Percentiles rank a stretch among this genome's conserved stretches.
phyloP scores from a whole-genome alignment of 2,797 vertebrate genomes.

The Pseudopleuronectes americanus region DNA sequence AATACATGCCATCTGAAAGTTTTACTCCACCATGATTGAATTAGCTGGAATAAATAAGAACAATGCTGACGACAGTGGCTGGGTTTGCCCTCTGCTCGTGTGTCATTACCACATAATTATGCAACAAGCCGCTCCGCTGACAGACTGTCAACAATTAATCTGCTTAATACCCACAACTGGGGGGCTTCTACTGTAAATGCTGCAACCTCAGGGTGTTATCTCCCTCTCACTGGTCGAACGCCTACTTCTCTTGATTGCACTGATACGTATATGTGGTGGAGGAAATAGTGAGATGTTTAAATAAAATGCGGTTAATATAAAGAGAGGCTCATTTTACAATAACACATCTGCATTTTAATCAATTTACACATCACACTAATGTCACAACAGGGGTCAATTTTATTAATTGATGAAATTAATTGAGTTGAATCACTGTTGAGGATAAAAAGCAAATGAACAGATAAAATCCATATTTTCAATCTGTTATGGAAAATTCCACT shows the following conservation, averaged over 20 bases:
- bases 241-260: slow-evolving; percentile 16
- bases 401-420: background rate
- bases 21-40: slow-evolving; percentile 23
- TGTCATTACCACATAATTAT: slow-evolving; percentile 56
- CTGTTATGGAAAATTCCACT: too few species aligned
- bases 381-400: background rate
- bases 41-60: slow-evolving; percentile 35
- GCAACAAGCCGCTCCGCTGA: slow-evolving; percentile 46
- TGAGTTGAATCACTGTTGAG: too few species aligned
- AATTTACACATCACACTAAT: too few species aligned
- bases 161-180: slow-evolving; percentile 61
- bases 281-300: background rate
- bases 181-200: slow-evolving; percentile 30
- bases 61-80: slow-evolving; percentile 13
- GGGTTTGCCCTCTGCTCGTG: slow-evolving; percentile 20
- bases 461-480: too few species aligned
- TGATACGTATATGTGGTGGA: slow-evolving; percentile 4
- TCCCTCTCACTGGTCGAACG: slow-evolving; percentile 12
- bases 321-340: too few species aligned
- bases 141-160: slow-evolving; percentile 69
- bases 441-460: too few species aligned
- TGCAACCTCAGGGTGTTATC: slow-evolving; percentile 40
- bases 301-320: background rate
- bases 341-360: too few species aligned
- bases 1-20: background rate